Evolutionary conservation across 2,888 invertebrate genomes (phyloP).

Genomic region (Scotopteryx bipunctaria): DNA sequence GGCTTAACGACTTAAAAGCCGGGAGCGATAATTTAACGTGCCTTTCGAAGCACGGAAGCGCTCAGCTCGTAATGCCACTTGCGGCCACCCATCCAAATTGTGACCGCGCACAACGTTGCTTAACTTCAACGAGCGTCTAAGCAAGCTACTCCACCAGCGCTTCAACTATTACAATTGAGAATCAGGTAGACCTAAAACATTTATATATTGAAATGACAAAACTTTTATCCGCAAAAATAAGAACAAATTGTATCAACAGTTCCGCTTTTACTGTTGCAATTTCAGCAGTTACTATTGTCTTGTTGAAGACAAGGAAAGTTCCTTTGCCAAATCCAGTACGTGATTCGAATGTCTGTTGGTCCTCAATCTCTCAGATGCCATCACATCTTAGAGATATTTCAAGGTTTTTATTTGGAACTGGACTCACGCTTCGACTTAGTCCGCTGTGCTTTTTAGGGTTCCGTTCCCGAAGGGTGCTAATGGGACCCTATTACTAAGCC

Average conservation of each 20-base stretch:
- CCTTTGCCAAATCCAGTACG: slow-evolving; percentile 37
- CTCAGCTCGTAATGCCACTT: too few species aligned
- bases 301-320: slow-evolving; percentile 35
- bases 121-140: too few species aligned
- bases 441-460: too few species aligned
- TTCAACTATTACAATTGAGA: not conserved
- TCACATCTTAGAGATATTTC: slow-evolving; percentile 18
- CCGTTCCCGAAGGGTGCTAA: too few species aligned
- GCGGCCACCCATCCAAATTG: too few species aligned
- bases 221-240: slow-evolving; percentile 10
- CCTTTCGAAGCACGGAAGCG: too few species aligned
- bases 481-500: too few species aligned
- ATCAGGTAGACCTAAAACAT: not conserved
- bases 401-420: slow-evolving; percentile 17
- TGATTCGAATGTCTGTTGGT: slow-evolving; percentile 33
- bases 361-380: slow-evolving; percentile 25
- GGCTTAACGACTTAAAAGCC: too few species aligned
- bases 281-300: slow-evolving; percentile 18
- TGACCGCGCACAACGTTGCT: too few species aligned
- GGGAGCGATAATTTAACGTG: too few species aligned
- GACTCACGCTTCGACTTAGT: too few species aligned
- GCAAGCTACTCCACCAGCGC: not conserved
- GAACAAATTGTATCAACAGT: slow-evolving; percentile 12
- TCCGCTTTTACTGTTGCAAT: slow-evolving; percentile 9
- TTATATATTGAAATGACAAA: not conserved